phyloP scores from a whole-genome alignment of 2,888 invertebrate species.

The Tridacna crocea region DNA sequence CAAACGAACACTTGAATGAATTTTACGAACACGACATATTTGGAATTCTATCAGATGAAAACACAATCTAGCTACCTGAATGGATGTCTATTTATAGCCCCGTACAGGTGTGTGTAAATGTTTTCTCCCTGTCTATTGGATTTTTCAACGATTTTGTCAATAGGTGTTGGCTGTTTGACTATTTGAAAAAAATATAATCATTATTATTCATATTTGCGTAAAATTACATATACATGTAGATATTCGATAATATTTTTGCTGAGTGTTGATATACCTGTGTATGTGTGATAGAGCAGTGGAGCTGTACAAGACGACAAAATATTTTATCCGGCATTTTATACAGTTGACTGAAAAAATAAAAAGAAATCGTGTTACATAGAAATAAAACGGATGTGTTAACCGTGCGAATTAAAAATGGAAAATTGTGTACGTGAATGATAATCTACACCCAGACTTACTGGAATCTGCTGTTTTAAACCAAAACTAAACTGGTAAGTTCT shows the following conservation, averaged over 20 bases:
- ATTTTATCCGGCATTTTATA: too few species aligned
- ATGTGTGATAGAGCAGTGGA: background rate
- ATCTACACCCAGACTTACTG: too few species aligned
- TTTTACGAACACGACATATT: slow-evolving; percentile 33
- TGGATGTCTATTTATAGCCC: slow-evolving; percentile 31
- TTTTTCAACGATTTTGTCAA: slow-evolving; percentile 7
- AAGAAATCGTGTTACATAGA: too few species aligned
- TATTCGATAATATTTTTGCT: background rate
- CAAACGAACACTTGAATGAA: slow-evolving; percentile 38
- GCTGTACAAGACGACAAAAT: background rate
- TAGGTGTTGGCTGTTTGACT: slow-evolving; percentile 4
- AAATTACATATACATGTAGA: background rate
- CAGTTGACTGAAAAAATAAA: too few species aligned
- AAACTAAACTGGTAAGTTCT: too few species aligned
- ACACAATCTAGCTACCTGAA: slow-evolving; percentile 31
- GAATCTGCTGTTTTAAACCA: too few species aligned
- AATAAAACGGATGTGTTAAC: too few species aligned
- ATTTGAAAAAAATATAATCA: background rate
- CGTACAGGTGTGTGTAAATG: slow-evolving; percentile 21
- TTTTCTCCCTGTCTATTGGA: slow-evolving; percentile 7
- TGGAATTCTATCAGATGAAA: slow-evolving; percentile 45
- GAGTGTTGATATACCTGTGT: background rate
- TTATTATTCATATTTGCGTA: background rate
- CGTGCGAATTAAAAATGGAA: too few species aligned
- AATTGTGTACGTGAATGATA: too few species aligned